Conservation (phyloP, 1,140 invertebrate genomes). For the Rhagoletis zephyria region DNA sequence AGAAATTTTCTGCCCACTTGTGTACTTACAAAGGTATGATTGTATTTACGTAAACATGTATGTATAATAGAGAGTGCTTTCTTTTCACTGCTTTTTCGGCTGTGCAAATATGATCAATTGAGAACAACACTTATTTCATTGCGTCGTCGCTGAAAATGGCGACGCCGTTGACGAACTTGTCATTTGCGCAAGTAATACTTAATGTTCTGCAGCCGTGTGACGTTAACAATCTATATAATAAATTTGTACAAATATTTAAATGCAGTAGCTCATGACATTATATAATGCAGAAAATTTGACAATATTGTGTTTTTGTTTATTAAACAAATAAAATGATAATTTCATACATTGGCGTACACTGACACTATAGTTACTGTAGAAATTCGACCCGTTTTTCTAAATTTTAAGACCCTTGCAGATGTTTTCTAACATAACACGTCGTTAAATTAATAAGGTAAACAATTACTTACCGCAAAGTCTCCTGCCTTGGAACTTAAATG, state of each 20-base stretch:
- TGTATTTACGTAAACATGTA: not conserved
- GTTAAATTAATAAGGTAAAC: too few relatives aligned
- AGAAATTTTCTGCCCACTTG: not conserved
- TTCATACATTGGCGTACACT: too few relatives aligned
- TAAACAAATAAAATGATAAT: too few relatives aligned
- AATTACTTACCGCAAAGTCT: too few relatives aligned
- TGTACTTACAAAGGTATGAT: not conserved
- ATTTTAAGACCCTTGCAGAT: too few relatives aligned
- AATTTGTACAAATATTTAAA: not conserved
- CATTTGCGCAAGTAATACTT: conserved; percentile 8
- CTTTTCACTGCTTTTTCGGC: not conserved
- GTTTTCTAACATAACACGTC: too few relatives aligned
- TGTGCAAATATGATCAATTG: not conserved
- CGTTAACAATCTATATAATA: not conserved
- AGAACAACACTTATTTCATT: not conserved
- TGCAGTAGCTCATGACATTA: not conserved
- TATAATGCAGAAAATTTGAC: too few relatives aligned
- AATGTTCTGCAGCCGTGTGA: conserved; percentile 19
- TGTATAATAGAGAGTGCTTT: not conserved
- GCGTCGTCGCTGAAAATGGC: not conserved
- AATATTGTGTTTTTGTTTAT: too few relatives aligned
- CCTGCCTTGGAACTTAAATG: too few relatives aligned
- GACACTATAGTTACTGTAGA: too few relatives aligned
- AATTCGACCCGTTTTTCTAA: too few relatives aligned
- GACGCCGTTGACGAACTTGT: not conserved